Evolutionary conservation across 2,797 vertebrate genomes (phyloP), one percentile per base, ranked within the genome.

Genomic region (Champsocephalus esox): DNA sequence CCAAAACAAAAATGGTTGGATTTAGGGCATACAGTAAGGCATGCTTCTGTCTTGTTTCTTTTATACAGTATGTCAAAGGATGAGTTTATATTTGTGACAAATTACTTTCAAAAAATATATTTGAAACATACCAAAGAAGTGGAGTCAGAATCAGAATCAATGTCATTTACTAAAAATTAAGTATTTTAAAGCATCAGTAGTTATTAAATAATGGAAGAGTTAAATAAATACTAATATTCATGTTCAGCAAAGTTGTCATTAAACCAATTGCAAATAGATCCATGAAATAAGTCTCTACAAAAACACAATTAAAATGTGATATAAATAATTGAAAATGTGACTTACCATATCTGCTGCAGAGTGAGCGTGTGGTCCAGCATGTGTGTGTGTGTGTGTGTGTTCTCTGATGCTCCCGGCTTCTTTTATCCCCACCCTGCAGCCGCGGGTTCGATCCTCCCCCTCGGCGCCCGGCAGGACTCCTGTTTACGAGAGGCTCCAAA

Each of bases 391-490:
- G 34, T 9, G 8, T 38, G 34, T 38, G 34, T 38, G 66, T 72
- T 75, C 32, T 43, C 72, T 70, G 7, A 17, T 81, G 82, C 67
- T 80, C 82, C 54, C 12, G 48, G 69, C 83, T 77, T 45, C 87
- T 92, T 95, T 83, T 93, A 94, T 90, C 77, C 66, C 21, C 69
- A 73, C 66, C 81, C 83, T 72, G 81, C 58, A 75, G 77, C 66
- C 75, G 62, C 70, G 3, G 64, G 73, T 91, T 94, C 92, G 86
- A 94, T 94, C 87, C 56, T 32, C 91, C 72, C 89, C 82, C 89
- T 32, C 84, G 49, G 74, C 65, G 82, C 88, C 86, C 73, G 76
- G 90, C 91, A 81, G 86, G 76, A 83, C 85, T 86, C 86, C 89
- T 91, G 87, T 93, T 93, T 91, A 91, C 89, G 80, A 82, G 77